Conservation (phyloP, 2,113 vertebrate species). For the Centrocercus urophasianus region DNA sequence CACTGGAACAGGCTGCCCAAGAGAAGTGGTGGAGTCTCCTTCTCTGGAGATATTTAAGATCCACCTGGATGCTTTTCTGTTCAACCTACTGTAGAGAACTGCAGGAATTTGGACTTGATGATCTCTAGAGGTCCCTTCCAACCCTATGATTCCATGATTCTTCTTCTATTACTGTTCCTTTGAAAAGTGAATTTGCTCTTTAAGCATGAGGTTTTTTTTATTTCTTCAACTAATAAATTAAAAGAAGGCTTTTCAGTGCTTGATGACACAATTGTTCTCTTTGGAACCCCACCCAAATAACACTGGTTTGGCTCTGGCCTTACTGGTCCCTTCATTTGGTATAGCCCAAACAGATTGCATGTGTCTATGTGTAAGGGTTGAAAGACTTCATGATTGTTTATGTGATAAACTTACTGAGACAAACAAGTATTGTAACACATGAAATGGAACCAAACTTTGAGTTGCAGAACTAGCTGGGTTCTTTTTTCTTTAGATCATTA, state of each 20-base stretch:
- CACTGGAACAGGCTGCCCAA: no score
- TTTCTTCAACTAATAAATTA: neutral
- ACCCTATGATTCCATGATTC: no score
- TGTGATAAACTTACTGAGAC: neutral
- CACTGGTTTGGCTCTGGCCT: neutral
- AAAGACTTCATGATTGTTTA: constrained; percentile 9
- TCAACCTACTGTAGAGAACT: no score
- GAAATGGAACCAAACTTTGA: neutral
- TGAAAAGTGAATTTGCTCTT: neutral
- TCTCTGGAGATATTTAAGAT: no score
- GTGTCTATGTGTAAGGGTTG: neutral
- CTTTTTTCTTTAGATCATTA: neutral
- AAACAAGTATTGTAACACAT: constrained; percentile 23
- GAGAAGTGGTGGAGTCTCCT: no score
- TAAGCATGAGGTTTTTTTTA: neutral
- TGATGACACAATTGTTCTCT: neutral
- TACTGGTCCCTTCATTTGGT: neutral
- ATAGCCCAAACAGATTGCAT: neutral
- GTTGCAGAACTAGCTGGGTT: neutral
- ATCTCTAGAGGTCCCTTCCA: no score
- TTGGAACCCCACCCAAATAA: neutral
- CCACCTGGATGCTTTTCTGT: no score
- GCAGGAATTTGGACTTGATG: no score
- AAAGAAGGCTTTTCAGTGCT: neutral
- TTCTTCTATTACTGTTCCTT: neutral